Conservation (phyloP, 2,888 invertebrate species). For the Chalcis sispes region DNA sequence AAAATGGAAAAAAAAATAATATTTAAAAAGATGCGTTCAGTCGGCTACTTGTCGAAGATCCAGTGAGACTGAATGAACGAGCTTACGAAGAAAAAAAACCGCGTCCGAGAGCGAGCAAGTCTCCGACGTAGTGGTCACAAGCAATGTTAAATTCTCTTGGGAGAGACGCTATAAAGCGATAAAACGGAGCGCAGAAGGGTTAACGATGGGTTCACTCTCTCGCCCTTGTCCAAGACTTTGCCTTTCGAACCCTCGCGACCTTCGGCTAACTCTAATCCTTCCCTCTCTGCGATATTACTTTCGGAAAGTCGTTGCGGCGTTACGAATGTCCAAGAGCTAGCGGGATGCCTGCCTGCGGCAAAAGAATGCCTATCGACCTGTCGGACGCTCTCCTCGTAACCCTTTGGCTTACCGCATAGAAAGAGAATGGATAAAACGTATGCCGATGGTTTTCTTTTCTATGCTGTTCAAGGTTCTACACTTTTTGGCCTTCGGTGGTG, state of each 20-base stretch:
- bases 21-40: neutral
- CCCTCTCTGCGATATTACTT: no score
- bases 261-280: constrained; percentile 16
- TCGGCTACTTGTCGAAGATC: neutral
- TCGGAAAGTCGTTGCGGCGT: constrained; percentile 45
- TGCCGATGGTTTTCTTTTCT: neutral
- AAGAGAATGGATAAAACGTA: neutral
- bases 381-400: constrained; percentile 47
- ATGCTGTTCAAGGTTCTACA: neutral
- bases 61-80: neutral
- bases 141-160: constrained; percentile 32
- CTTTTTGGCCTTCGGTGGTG: no score
- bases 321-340: neutral
- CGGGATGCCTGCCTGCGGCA: neutral
- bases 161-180: constrained; percentile 66
- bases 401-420: constrained; percentile 53
- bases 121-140: constrained; percentile 8
- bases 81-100: constrained; percentile 1
- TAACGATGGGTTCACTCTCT: constrained; percentile 54
- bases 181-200: constrained; percentile 67
- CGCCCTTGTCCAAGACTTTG: constrained; percentile 44
- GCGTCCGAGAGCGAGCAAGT: neutral
- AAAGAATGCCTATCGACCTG: constrained; percentile 4
- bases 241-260: constrained; percentile 46
- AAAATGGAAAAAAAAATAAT: neutral